Conservation (phyloP, 2,113 vertebrate genomes). For the Otus sunia region DNA sequence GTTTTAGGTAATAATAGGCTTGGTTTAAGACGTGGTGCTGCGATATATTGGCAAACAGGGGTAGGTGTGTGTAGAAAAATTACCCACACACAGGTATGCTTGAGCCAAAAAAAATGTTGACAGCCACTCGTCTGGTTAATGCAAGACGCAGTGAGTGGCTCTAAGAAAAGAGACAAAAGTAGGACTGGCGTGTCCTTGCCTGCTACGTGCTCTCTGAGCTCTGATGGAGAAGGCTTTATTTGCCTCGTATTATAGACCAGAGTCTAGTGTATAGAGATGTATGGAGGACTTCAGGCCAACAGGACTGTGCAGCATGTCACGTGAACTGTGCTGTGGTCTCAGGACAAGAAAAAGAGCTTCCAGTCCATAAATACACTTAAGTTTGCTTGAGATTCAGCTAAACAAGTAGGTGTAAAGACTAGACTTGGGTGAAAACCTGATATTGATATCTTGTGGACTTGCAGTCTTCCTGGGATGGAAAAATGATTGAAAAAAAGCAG, state of each 20-base stretch:
- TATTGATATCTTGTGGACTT: neutral
- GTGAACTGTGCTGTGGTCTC: neutral
- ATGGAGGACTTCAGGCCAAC: neutral
- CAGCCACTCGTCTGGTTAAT: neutral
- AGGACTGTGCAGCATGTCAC: neutral
- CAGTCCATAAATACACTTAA: neutral
- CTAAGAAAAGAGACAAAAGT: neutral
- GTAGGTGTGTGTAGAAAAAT: neutral
- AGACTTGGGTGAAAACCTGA: neutral
- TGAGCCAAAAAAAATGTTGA: neutral
- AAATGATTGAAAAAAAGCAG: neutral
- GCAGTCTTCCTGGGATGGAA: neutral
- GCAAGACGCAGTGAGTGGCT: neutral
- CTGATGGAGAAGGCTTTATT: neutral
- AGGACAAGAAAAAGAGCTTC: neutral
- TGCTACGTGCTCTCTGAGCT: neutral
- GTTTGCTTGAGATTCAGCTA: neutral
- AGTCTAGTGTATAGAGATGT: rapidly evolving
- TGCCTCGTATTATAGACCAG: neutral
- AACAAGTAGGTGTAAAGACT: neutral
- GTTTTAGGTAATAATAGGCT: neutral
- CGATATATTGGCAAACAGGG: neutral
- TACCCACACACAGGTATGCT: neutral
- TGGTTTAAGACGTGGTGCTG: neutral
- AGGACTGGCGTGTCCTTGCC: neutral